A percentile compares a stretch with the other conserved stretches of the same genome.
These are phyloP conservation scores for Coendou prehensilis DNA, from an alignment of 2,797 vertebrate genomes.

Conservation along the genomic window DNA sequence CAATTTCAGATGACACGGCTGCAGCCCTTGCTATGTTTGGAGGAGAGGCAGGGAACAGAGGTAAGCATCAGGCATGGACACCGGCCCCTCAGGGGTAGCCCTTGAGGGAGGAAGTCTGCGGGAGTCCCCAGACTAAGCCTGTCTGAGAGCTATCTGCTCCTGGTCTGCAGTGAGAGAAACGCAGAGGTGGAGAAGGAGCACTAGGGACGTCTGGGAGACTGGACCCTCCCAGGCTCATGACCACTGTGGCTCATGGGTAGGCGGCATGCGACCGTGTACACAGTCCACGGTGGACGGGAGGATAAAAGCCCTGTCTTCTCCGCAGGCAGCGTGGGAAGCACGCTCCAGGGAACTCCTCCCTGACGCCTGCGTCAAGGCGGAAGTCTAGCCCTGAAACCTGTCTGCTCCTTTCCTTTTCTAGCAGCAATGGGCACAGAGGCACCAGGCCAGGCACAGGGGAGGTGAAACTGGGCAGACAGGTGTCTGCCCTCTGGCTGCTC, in stretches of 20 bases:
- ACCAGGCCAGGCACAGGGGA: not conserved
- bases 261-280: not conserved
- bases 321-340: not conserved
- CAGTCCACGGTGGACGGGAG: not conserved
- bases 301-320: not conserved
- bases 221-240: no score
- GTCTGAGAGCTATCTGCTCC: not conserved
- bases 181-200: not conserved
- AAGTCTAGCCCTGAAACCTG: not conserved
- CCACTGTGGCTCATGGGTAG: not conserved
- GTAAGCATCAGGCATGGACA: not conserved
- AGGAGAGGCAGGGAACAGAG: not conserved
- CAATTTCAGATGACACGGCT: not conserved
- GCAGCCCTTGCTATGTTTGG: not conserved
- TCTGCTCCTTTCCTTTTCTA: not conserved
- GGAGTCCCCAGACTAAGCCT: rapidly evolving
- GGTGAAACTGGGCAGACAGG: not conserved
- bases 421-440: not conserved
- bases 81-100: not conserved
- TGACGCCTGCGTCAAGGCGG: not conserved
- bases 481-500: not conserved
- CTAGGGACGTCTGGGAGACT: rapidly evolving
- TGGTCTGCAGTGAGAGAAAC: not conserved
- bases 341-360: not conserved
- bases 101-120: not conserved